These are phyloP conservation scores for Hylaeus volcanicus DNA, from an alignment of 1,140 invertebrate species.

Conservation along the genomic window DNA sequence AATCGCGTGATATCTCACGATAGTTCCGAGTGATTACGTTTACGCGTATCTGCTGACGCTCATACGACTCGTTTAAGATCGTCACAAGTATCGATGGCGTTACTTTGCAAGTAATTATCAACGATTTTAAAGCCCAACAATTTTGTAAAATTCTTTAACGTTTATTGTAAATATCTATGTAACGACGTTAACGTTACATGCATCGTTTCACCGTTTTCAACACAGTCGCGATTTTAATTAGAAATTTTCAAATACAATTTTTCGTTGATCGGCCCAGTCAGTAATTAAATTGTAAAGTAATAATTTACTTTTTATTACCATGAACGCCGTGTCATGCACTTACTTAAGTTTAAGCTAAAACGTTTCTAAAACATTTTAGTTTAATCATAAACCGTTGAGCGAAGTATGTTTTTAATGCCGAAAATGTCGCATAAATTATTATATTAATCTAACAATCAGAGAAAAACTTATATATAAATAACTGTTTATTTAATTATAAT, in stretches of 20 bases:
- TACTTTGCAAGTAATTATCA: slow-evolving; percentile 1
- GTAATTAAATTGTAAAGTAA: not conserved
- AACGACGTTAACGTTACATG: not conserved
- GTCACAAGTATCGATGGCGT: not conserved
- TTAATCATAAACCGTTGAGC: not conserved
- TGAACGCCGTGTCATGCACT: not conserved
- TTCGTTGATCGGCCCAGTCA: not conserved
- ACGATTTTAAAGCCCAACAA: not conserved
- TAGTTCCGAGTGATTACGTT: not conserved
- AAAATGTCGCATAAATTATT: not conserved
- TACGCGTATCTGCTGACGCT: not conserved
- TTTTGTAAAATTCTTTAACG: not conserved
- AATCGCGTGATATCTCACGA: not conserved
- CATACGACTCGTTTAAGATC: not conserved
- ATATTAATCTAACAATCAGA: too few relatives aligned
- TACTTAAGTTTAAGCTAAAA: not conserved
- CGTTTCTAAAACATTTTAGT: not conserved
- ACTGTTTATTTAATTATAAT: too few relatives aligned
- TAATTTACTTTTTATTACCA: not conserved
- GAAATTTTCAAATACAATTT: not conserved
- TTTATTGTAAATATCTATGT: not conserved
- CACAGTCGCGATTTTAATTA: not conserved
- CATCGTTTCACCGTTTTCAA: not conserved
- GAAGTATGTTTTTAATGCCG: not conserved
- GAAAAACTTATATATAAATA: too few relatives aligned